Base-by-base conservation (phyloP, 2,797 vertebrate species). In the Phoebastria nigripes region DNA sequence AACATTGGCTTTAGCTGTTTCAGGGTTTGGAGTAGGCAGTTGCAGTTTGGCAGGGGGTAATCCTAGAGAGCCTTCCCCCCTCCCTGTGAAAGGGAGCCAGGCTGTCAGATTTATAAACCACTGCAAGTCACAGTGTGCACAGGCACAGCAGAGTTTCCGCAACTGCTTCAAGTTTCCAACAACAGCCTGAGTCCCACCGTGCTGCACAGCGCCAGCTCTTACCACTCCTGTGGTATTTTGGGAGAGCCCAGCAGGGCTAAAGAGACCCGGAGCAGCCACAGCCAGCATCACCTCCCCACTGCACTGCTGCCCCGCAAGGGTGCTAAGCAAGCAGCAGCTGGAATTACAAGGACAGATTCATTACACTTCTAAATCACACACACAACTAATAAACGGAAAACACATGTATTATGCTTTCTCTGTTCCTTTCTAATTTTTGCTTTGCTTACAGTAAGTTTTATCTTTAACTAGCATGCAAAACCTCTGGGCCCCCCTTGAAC, bases 291-390 rank as follows among this genome's bases (percentile, higher is more conserved):
- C 7, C 25, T 20, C 16, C 70, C 29, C 19, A 3, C 12, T 4
- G 37, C 44, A 35, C 11, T 2, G 0, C n/a, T 31, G n/a, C 55
- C 39, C n/a, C 15, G 39, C 14, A 1, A 16, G 28, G 26, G 7
- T 6, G 18, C 61, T 15, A 11, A n/a, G 61, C 59, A 37, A 59
- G 46, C 1, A 1, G 49, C 58, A 74, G 29, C 46, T 47, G 9
- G 25, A 51, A 49, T 29, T 67, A 55, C 58, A 37, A 21, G 25
- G 22, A 29, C 9, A 39, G 25, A 39, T 55, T 35, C 26, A 11
- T 63, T 46, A 39, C 25, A 25, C 54, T 42, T 62, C 19, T 12
- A 21, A 59, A 49, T 19, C 3, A 6, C 24, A 47, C n/a, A n/a
- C 33, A 44, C 14, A 41, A 18, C 28, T 67, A 61, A 31, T 9